phyloP scores from a whole-genome alignment of 2,888 invertebrate genomes.

The Dryobota labecula region DNA sequence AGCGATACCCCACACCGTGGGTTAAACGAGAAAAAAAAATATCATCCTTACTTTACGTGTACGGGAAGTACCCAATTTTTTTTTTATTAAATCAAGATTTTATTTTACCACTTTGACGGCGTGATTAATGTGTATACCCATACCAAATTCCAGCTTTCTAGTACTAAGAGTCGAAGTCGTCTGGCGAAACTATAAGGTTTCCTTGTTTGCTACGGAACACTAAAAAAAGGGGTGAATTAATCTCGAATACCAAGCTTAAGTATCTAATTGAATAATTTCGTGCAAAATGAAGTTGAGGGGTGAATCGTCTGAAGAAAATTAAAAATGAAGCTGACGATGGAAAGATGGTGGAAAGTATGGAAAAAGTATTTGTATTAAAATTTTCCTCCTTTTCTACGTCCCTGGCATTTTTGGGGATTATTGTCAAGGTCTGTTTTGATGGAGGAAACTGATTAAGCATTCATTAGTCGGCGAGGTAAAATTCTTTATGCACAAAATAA shows the following conservation, averaged over 20 bases:
- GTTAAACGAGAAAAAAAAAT: too few species aligned
- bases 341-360: conserved; percentile 31
- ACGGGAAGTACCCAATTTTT: too few species aligned
- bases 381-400: conserved; percentile 24
- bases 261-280: conserved; percentile 86
- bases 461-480: conserved; percentile 36
- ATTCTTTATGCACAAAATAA: conserved; percentile 19
- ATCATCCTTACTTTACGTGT: too few species aligned
- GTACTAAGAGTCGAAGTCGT: too few species aligned
- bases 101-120: too few species aligned
- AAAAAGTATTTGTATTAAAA: conserved; percentile 38
- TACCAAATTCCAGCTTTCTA: too few species aligned
- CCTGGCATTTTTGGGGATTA: conserved; percentile 24
- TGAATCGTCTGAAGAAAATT: conserved; percentile 51
- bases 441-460: conserved; percentile 41
- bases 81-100: too few species aligned
- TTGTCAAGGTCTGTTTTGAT: conserved; percentile 34
- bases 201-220: too few species aligned
- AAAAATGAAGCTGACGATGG: conserved; percentile 56
- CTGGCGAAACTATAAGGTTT: too few species aligned
- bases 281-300: conserved; percentile 62
- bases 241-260: conserved; percentile 78
- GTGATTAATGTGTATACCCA: too few species aligned
- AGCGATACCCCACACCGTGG: too few species aligned
- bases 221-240: conserved; percentile 79